phyloP scores from a whole-genome alignment of 2,113 vertebrate genomes.

The Ochotona princeps region DNA sequence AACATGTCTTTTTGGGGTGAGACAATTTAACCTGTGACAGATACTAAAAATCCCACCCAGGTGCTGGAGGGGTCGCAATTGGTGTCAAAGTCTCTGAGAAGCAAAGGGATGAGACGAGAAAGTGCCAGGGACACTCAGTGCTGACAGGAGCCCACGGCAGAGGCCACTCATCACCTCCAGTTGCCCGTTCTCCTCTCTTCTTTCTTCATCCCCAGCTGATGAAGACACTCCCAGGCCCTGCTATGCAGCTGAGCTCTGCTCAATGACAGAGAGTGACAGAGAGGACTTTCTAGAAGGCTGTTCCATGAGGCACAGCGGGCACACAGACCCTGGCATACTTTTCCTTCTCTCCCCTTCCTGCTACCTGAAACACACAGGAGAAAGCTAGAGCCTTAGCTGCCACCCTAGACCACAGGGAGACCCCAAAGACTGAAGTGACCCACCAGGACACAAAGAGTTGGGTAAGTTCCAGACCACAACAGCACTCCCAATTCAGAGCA shows the following conservation, averaged over 20 bases:
- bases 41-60: neutral
- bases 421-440: neutral
- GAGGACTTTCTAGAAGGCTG: neutral
- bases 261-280: neutral
- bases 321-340: neutral
- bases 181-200: neutral
- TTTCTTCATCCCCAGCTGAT: neutral
- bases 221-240: neutral
- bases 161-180: too few species aligned
- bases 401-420: neutral
- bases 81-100: slow-evolving; percentile 14
- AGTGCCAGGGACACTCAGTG: neutral
- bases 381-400: neutral
- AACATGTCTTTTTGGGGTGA: neutral
- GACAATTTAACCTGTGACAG: neutral
- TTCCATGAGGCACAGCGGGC: neutral
- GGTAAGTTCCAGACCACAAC: neutral
- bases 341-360: neutral
- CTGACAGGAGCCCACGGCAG: too few species aligned
- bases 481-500: neutral
- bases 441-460: neutral
- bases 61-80: neutral
- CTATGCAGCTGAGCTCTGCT: neutral
- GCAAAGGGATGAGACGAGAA: neutral
- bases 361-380: neutral